Base-by-base conservation (phyloP, 23 tunicate species). In the Trididemnum clinides region DNA sequence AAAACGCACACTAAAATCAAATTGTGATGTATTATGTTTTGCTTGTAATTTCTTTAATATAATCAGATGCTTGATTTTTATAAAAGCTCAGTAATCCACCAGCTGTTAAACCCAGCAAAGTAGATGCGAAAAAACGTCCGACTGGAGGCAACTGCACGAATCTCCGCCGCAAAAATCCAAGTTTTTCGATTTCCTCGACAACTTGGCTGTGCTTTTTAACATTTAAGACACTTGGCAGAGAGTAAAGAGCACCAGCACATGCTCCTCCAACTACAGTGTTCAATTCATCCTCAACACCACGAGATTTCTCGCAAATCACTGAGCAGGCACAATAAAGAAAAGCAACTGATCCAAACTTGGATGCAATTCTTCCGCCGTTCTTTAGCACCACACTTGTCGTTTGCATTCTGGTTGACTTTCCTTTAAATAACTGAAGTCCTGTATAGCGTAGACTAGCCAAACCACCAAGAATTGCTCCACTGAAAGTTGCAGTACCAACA, bases 211-310 rank as follows among this genome's bases (percentile, higher is more conserved):
- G 72, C 22, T 87, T 72, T 62, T 86, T 81, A 28, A 87, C 87
- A 86, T 91, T 86, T 1, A 91, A 44, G 6, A 82, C 90, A 44
- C 90, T 84, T 37, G 92, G 92, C 3, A 88, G 38, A 28, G 87
- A 82, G 39, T 88, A 88, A 1, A 88, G 77, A 27, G 92, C 92
- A 27, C 98, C 98, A 18, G 98, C 92, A 18, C 80, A 64, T 21
- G 98, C 89, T 22, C 98, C 92, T 19, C 98, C 98, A 39, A 93
- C 72, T 1, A 93, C 0, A 6, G 98, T 93, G 70, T 93, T 93
- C 33, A 87, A 35, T 57, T 93, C 98, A 80, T 93, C 98, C 38
- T 93, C 98, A 32, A 78, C 93, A 0, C 92, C 92, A 10, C 98
- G 39, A 0, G 77, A 69, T 62, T 93, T 93, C 54, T 93, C 98